Conservation (phyloP, 53 echinoderm and acorn worm species). For the Astropecten irregularis region DNA sequence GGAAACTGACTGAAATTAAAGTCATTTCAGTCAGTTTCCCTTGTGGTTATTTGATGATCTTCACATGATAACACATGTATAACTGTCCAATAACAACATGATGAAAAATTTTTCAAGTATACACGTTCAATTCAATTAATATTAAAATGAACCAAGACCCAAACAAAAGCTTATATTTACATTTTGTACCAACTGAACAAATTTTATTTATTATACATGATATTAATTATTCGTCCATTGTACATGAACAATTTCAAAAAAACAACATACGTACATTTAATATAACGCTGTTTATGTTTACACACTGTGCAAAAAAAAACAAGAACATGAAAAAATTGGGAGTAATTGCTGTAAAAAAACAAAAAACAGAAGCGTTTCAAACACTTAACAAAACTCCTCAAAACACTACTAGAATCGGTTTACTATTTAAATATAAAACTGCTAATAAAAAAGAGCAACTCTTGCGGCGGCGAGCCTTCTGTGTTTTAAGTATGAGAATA, state of each 20-base stretch:
- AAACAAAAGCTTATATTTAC: conserved; percentile 28
- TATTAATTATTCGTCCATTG: conserved; percentile 44
- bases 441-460: conserved; percentile 7
- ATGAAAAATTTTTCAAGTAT: too few relatives aligned
- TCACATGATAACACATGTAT: too few relatives aligned
- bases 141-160: background rate
- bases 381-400: conserved; percentile 24
- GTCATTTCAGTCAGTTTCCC: too few relatives aligned
- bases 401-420: conserved; percentile 41
- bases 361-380: conserved; percentile 37
- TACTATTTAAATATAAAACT: conserved; percentile 53
- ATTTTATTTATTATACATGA: conserved; percentile 50
- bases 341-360: conserved; percentile 2
- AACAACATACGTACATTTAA: conserved; percentile 49
- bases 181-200: conserved; percentile 63
- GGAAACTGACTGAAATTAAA: too few relatives aligned
- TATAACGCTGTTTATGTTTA: conserved; percentile 53
- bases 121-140: too few relatives aligned
- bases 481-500: conserved; percentile 15
- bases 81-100: too few relatives aligned
- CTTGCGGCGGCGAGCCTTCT: background rate
- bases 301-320: conserved; percentile 38
- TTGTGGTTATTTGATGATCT: too few relatives aligned
- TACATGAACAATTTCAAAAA: conserved; percentile 44
- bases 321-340: background rate